A percentile compares a stretch with the other conserved stretches of the same genome.
Evolutionary conservation across 1,140 invertebrate species (phyloP).

Genomic region (Zaprionus capensis): DNA sequence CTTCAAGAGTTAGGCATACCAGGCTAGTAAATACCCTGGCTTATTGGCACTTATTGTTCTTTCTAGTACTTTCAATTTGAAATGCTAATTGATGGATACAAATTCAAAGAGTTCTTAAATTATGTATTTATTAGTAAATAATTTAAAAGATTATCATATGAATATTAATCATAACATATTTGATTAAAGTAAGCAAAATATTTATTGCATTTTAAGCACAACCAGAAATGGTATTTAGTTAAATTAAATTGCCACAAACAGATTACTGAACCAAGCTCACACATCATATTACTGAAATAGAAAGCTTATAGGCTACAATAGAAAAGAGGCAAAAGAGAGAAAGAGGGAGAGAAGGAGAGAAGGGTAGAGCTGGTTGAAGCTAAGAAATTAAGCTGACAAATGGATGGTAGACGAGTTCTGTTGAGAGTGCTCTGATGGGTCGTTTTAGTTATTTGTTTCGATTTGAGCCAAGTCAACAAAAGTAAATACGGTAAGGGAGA

Average conservation of each 20-base stretch:
- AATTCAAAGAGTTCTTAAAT: too few relatives aligned
- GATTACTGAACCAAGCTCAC: background rate
- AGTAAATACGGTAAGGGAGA: conserved; percentile 26
- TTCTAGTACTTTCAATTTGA: too few relatives aligned
- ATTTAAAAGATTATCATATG: too few relatives aligned
- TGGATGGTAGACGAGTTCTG: conserved; percentile 10
- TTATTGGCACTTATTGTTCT: too few relatives aligned
- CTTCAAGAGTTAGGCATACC: too few relatives aligned
- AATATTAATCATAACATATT: too few relatives aligned
- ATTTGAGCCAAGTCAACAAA: conserved; percentile 29
- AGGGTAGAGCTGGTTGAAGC: too few relatives aligned
- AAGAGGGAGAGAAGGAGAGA: background rate
- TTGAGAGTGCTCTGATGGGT: conserved; percentile 28
- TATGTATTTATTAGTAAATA: too few relatives aligned
- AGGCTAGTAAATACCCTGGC: too few relatives aligned
- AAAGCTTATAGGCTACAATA: background rate
- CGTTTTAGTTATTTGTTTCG: conserved; percentile 40
- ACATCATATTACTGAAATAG: conserved; percentile 2
- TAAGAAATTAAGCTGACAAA: conserved; percentile 32
- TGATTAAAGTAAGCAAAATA: too few relatives aligned
- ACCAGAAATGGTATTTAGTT: background rate
- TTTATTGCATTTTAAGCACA: too few relatives aligned
- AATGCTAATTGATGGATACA: too few relatives aligned
- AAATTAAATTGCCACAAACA: background rate
- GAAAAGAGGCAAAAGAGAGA: background rate